Percentiles rank a stretch among this genome's conserved stretches.
These are phyloP conservation scores for Subanguina moxae DNA, from an alignment of 1,140 invertebrate genomes.

Conservation along the genomic window DNA sequence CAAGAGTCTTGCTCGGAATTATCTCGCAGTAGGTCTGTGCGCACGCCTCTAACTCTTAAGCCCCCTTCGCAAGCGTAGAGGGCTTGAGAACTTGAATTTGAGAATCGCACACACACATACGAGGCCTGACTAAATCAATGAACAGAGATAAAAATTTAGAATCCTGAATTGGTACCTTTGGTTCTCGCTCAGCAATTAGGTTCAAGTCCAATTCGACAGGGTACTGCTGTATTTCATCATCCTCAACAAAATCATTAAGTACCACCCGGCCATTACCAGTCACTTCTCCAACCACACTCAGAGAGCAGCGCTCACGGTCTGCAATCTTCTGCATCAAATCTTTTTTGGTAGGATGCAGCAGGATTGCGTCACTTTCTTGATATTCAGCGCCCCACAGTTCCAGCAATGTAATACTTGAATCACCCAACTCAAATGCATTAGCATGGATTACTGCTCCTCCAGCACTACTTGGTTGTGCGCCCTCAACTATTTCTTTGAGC, in stretches of 20 bases:
- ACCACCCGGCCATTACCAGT: constrained; percentile 76
- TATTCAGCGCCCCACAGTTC: constrained; percentile 98
- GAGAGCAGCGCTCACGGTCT: constrained; percentile 79
- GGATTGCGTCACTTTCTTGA: constrained; percentile 83
- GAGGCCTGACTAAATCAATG: too few species aligned
- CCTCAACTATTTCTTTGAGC: constrained; percentile 86
- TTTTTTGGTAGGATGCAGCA: constrained; percentile 65
- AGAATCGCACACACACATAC: too few species aligned
- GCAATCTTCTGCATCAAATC: constrained; percentile 72
- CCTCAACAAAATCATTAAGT: constrained; percentile 35
- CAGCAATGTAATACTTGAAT: constrained; percentile 83
- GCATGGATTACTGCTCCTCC: constrained; percentile 84
- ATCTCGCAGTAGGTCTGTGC: too few species aligned
- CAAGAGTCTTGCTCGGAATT: too few species aligned
- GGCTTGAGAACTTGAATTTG: too few species aligned
- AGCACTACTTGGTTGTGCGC: constrained; percentile 56
- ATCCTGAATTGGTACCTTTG: constrained; percentile 68
- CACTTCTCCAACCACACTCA: constrained; percentile 85
- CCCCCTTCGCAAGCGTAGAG: too few species aligned
- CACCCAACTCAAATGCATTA: constrained; percentile 81
- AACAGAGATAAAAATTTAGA: too few species aligned
- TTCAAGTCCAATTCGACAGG: constrained; percentile 83
- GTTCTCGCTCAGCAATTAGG: constrained; percentile 81
- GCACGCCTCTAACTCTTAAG: too few species aligned
- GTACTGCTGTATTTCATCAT: constrained; percentile 59